phyloP scores from a whole-genome alignment of 2,797 vertebrate genomes.

The Urophycis tenuis region DNA sequence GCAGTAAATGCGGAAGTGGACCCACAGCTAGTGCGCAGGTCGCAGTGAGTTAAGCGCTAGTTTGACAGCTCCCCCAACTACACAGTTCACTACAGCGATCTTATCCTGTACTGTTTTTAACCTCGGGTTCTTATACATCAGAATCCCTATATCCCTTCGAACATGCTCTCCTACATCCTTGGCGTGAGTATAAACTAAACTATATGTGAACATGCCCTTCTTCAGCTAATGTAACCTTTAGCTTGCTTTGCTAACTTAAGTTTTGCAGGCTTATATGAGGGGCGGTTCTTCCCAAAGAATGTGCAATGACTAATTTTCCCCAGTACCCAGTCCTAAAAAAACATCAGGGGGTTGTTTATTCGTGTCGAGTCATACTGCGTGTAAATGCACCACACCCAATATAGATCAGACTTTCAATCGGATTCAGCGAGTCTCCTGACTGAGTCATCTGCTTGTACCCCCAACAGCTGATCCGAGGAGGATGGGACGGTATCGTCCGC shows the following conservation, averaged over 20 bases:
- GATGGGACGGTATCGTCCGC: conserved; percentile 56
- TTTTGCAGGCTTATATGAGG: not conserved
- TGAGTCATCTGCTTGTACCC: not conserved
- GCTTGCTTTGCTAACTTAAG: not conserved
- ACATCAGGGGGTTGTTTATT: too few relatives aligned
- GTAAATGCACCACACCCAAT: conserved; percentile 38
- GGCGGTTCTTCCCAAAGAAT: too few relatives aligned
- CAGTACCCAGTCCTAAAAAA: too few relatives aligned
- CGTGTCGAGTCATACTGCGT: too few relatives aligned
- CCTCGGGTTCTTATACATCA: not conserved
- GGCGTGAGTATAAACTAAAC: conserved; percentile 54
- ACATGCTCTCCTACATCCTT: conserved; percentile 66
- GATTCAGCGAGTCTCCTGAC: conserved; percentile 26
- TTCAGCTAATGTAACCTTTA: not conserved
- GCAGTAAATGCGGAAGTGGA: not conserved
- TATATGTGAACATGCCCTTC: not conserved
- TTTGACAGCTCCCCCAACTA: not conserved
- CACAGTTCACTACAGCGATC: not conserved
- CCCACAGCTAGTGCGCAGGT: not conserved
- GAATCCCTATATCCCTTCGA: conserved; percentile 2
- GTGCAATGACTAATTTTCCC: too few relatives aligned
- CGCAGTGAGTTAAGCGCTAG: not conserved
- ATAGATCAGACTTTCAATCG: not conserved
- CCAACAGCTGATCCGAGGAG: conserved; percentile 60
- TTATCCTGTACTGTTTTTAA: not conserved